Conservation (phyloP, 2,888 invertebrate species). For the Oscheius sp. region DNA sequence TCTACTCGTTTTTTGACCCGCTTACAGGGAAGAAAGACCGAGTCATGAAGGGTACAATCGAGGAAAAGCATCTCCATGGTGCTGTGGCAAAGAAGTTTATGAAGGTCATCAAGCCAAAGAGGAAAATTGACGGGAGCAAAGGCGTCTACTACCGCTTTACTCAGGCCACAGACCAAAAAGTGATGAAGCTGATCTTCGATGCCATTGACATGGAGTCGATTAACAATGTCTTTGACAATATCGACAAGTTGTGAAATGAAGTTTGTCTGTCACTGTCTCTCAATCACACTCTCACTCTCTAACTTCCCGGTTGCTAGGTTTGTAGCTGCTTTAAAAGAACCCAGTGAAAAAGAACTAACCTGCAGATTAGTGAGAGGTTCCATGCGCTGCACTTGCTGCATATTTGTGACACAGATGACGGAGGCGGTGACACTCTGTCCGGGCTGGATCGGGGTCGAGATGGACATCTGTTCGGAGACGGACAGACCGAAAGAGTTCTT, state of each 20-base stretch:
- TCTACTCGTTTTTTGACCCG: too few relatives aligned
- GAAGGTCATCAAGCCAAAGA: slow-evolving; percentile 48
- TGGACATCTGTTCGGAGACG: slow-evolving; percentile 86
- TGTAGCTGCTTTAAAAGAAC: background rate
- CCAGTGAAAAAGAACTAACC: slow-evolving; percentile 75
- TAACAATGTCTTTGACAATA: slow-evolving; percentile 40
- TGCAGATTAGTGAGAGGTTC: slow-evolving; percentile 95
- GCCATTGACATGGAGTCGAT: slow-evolving; percentile 65
- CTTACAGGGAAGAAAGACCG: slow-evolving; percentile 18
- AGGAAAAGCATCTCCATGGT: slow-evolving; percentile 41
- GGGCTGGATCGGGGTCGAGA: slow-evolving; percentile 82
- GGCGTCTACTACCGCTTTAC: slow-evolving; percentile 63
- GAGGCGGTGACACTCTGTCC: slow-evolving; percentile 84
- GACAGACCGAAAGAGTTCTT: slow-evolving; percentile 93
- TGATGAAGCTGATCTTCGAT: slow-evolving; percentile 68
- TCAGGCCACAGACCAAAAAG: slow-evolving; percentile 66
- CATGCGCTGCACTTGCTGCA: slow-evolving; percentile 91
- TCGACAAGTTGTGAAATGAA: background rate
- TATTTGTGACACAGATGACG: slow-evolving; percentile 84
- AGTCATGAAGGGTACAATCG: slow-evolving; percentile 20
- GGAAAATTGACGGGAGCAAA: slow-evolving; percentile 44
- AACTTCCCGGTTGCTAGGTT: background rate
- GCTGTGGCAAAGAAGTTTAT: slow-evolving; percentile 48
- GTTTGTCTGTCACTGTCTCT: background rate
- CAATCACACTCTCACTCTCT: slow-evolving; percentile 2